Conservation (phyloP, 2,797 vertebrate species). For the Cyclopterus lumpus region DNA sequence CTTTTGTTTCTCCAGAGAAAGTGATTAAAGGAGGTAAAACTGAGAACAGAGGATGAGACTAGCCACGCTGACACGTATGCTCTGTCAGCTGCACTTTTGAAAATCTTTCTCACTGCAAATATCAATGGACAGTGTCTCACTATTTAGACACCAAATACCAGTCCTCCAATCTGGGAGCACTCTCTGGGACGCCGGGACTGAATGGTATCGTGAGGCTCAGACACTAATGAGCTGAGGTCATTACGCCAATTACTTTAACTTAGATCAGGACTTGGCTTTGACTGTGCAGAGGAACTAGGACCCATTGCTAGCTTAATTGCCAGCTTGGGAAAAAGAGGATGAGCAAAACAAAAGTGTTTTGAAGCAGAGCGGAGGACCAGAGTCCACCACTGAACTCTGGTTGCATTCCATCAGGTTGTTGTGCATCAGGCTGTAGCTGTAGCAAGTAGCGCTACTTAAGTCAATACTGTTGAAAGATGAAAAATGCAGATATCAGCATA, state of each 20-base stretch:
- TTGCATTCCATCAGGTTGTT: constrained; percentile 64
- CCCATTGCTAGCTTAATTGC: constrained; percentile 75
- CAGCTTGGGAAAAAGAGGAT: constrained; percentile 63
- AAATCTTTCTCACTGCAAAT: constrained; percentile 59
- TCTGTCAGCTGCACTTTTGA: constrained; percentile 59
- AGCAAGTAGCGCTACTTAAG: constrained; percentile 22
- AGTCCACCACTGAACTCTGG: constrained; percentile 46
- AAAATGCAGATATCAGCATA: background rate
- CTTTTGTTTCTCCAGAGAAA: constrained; percentile 73
- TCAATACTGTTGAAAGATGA: constrained; percentile 13
- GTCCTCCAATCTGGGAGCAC: constrained; percentile 53
- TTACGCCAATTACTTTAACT: constrained; percentile 83
- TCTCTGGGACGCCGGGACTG: constrained; percentile 56
- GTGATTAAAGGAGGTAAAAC: constrained; percentile 72
- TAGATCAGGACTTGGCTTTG: constrained; percentile 79
- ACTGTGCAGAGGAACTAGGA: constrained; percentile 62
- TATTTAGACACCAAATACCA: constrained; percentile 56
- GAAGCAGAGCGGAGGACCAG: constrained; percentile 50
- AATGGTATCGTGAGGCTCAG: constrained; percentile 67
- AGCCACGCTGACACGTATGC: constrained; percentile 49
- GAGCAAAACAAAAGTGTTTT: constrained; percentile 69
- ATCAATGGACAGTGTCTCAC: constrained; percentile 61
- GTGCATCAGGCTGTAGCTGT: constrained; percentile 11
- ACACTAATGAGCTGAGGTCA: constrained; percentile 80
- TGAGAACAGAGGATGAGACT: constrained; percentile 45